phyloP scores from a whole-genome alignment of 2,888 invertebrate genomes.

The Epinotia ramella region DNA sequence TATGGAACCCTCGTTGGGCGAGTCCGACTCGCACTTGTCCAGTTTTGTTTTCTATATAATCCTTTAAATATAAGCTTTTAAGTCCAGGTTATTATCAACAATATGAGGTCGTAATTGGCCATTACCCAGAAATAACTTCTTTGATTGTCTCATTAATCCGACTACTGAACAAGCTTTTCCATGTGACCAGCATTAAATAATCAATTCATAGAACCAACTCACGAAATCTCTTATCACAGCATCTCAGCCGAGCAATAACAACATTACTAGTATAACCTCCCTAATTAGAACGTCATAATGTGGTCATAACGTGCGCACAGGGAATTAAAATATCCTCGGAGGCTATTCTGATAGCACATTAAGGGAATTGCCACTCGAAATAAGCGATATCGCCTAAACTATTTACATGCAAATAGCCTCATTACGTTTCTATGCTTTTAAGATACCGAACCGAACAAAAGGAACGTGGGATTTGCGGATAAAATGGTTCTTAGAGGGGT shows the following conservation, averaged over 20 bases:
- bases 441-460: neutral
- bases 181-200: neutral
- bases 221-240: neutral
- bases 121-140: too few relatives aligned
- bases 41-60: too few relatives aligned
- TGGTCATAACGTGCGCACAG: neutral
- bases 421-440: conserved; percentile 28
- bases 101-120: too few relatives aligned
- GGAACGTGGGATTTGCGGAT: neutral
- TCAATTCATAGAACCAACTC: neutral
- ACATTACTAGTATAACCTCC: conserved; percentile 11
- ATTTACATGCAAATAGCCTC: conserved; percentile 40
- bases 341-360: conserved; percentile 36
- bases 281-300: conserved; percentile 24
- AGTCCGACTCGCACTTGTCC: too few relatives aligned
- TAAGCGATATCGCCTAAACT: conserved; percentile 40
- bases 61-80: too few relatives aligned
- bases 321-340: conserved; percentile 28
- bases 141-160: too few relatives aligned
- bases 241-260: neutral
- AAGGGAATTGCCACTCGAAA: conserved; percentile 43
- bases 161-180: too few relatives aligned
- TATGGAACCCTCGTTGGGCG: too few relatives aligned
- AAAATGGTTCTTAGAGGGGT: neutral
- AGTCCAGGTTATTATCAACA: too few relatives aligned